Percentiles rank a stretch among this genome's conserved stretches.
Conservation (phyloP, 2,888 invertebrate species). For the Tetramorium bicarinatum region DNA sequence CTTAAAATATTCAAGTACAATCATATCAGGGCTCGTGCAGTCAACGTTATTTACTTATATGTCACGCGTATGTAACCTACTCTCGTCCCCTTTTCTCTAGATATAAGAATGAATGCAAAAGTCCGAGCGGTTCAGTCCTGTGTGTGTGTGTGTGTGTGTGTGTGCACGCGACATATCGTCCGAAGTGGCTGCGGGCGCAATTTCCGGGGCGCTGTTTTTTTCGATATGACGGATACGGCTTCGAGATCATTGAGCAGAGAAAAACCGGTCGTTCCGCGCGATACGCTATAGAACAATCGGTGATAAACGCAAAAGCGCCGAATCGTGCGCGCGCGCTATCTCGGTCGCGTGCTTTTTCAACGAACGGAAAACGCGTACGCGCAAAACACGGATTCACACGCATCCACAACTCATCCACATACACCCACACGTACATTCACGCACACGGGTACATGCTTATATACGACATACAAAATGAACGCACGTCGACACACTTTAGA, state of each 20-base stretch:
- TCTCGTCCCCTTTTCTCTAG: background rate
- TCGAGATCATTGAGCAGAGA: conserved; percentile 69
- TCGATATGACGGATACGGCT: conserved; percentile 52
- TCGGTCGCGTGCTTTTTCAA: conserved; percentile 52
- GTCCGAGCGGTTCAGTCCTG: conserved; percentile 40
- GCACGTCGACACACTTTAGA: conserved; percentile 51
- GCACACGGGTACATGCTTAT: conserved; percentile 31
- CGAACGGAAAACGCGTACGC: conserved; percentile 36
- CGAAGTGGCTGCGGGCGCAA: conserved; percentile 28
- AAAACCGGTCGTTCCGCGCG: conserved; percentile 63
- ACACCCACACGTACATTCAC: background rate
- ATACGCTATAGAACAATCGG: conserved; percentile 68
- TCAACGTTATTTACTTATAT: conserved; percentile 15
- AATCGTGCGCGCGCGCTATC: conserved; percentile 50
- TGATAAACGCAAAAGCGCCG: conserved; percentile 62
- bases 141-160: conserved; percentile 51
- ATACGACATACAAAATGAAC: conserved; percentile 51
- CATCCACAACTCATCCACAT: background rate
- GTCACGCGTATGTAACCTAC: conserved; percentile 12
- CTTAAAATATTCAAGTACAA: conserved; percentile 10
- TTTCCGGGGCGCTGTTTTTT: conserved; percentile 10
- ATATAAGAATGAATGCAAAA: conserved; percentile 44
- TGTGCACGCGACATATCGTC: conserved; percentile 43
- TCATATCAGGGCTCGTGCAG: background rate
- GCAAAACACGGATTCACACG: conserved; percentile 29